These are phyloP conservation scores for Venusia cambrica DNA, from an alignment of 2,888 invertebrate genomes.

Conservation along the genomic window DNA sequence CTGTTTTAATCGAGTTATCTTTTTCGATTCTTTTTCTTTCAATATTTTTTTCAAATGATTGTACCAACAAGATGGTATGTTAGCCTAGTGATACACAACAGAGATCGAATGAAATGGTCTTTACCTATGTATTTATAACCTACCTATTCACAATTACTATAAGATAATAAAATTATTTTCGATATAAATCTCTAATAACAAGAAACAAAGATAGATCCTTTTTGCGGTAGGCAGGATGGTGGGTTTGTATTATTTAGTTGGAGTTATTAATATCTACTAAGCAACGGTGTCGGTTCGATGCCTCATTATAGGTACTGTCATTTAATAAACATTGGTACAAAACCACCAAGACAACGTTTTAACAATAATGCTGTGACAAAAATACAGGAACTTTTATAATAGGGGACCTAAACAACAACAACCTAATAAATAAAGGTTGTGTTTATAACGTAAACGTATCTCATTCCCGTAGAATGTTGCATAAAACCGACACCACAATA, in stretches of 20 bases:
- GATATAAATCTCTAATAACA: conserved; percentile 43
- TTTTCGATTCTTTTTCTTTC: conserved; percentile 40
- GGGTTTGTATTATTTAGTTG: conserved; percentile 39
- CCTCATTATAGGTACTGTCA: too few species aligned
- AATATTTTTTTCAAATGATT: conserved; percentile 31
- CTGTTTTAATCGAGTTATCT: conserved; percentile 36
- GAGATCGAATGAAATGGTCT: conserved; percentile 15
- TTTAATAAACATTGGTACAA: too few species aligned
- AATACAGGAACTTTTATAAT: too few species aligned
- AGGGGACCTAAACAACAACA: too few species aligned
- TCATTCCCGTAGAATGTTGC: too few species aligned
- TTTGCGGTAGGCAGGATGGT: conserved; percentile 61
- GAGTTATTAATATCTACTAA: conserved; percentile 17
- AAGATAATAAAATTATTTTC: conserved; percentile 25
- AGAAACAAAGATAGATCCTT: conserved; percentile 50
- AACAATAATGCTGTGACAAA: too few species aligned
- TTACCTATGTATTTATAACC: conserved; percentile 7
- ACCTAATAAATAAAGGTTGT: too few species aligned
- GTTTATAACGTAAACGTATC: too few species aligned
- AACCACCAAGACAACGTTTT: too few species aligned
- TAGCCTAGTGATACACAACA: conserved; percentile 9
- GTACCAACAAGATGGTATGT: conserved; percentile 13
- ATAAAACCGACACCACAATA: too few species aligned
- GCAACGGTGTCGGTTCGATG: too few species aligned
- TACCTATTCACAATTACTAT: too few species aligned